phyloP scores from a whole-genome alignment of 2,113 vertebrate genomes.

The Ammospiza nelsoni region DNA sequence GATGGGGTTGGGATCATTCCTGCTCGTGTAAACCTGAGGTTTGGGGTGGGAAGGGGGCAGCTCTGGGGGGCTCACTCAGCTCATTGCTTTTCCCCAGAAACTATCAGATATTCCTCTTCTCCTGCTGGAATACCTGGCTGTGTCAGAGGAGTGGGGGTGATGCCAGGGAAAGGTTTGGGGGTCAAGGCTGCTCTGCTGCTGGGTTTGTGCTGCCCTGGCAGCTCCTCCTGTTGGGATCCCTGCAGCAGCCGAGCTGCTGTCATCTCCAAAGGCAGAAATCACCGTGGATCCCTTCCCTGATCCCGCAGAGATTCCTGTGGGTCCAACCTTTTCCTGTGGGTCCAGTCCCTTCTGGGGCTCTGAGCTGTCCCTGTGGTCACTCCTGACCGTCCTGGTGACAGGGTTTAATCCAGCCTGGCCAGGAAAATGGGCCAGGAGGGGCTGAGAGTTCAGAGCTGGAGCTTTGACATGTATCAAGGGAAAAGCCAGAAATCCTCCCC shows the following conservation, averaged over 20 bases:
- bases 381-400: neutral
- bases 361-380: rapidly evolving
- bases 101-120: rapidly evolving
- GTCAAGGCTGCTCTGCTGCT: neutral
- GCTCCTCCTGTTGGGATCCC: neutral
- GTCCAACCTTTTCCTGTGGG: neutral
- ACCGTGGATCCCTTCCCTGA: rapidly evolving
- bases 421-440: neutral
- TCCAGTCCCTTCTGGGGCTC: neutral
- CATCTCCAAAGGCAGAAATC: neutral
- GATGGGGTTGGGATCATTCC: rapidly evolving
- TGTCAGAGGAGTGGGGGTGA: rapidly evolving
- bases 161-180: neutral
- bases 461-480: neutral
- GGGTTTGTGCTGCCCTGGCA: rapidly evolving
- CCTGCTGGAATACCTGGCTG: rapidly evolving
- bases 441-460: neutral
- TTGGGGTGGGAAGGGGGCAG: neutral
- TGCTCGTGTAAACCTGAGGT: neutral
- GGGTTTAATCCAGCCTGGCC: neutral
- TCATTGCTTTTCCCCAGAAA: rapidly evolving
- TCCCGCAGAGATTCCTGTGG: rapidly evolving
- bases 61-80: neutral
- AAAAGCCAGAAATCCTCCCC: neutral
- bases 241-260: neutral